Evolutionary conservation across 2,888 invertebrate genomes (phyloP).

Genomic region (Tipula confusa): DNA sequence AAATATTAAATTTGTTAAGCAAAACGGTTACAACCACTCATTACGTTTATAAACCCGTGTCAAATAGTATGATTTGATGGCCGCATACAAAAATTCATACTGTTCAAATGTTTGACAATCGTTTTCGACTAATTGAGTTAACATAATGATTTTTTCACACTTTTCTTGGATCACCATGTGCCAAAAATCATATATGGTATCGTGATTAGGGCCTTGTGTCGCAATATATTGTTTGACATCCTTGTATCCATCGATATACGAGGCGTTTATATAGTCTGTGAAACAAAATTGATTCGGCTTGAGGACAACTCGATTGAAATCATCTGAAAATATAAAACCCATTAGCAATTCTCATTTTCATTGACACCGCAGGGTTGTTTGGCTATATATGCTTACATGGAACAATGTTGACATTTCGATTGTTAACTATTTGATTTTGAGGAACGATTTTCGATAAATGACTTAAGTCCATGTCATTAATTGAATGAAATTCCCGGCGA

Average conservation of each 20-base stretch:
- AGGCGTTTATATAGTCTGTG: not conserved
- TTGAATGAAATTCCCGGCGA: too few relatives aligned
- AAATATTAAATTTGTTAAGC: too few relatives aligned
- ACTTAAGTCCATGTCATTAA: too few relatives aligned
- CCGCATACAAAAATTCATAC: conserved; percentile 50
- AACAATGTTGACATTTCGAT: not conserved
- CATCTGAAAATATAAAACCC: not conserved
- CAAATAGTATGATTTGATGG: too few relatives aligned
- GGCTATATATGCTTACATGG: not conserved
- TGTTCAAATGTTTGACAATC: conserved; percentile 57
- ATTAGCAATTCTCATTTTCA: not conserved
- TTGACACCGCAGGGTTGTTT: not conserved
- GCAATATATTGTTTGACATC: not conserved
- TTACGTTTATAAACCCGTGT: too few relatives aligned
- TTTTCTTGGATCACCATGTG: not conserved
- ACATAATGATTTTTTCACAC: not conserved
- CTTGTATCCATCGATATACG: not conserved
- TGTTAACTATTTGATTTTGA: not conserved
- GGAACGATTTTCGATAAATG: too few relatives aligned
- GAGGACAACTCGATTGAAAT: not conserved
- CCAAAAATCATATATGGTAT: not conserved
- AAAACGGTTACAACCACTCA: too few relatives aligned
- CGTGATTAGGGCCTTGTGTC: not conserved
- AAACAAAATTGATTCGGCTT: not conserved
- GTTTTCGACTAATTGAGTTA: not conserved